A percentile compares a stretch with the other conserved stretches of the same genome.
Conservation (phyloP, 2,113 vertebrate species). For the Eulacestoma nigropectus region DNA sequence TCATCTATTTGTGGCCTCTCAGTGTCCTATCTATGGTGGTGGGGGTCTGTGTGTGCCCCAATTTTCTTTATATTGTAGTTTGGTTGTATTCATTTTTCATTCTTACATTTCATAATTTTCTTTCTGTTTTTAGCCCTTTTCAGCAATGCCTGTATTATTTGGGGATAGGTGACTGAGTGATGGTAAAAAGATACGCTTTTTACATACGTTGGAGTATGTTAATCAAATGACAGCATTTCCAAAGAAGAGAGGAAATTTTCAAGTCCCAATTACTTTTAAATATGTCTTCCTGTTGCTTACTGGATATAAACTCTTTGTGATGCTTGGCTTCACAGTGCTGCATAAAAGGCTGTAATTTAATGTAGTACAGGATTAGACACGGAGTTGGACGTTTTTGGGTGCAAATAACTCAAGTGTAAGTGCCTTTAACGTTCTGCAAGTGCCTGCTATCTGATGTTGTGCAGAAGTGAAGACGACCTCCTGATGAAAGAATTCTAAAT, state of each 20-base stretch:
- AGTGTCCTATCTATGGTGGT: neutral
- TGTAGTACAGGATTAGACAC: neutral
- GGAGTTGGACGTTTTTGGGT: neutral
- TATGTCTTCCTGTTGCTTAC: neutral
- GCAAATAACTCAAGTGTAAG: neutral
- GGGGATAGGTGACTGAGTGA: neutral
- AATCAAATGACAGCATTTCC: neutral
- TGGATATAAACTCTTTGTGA: neutral
- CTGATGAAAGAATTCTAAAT: neutral
- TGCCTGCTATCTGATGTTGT: neutral
- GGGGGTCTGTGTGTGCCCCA: no score
- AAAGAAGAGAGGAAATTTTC: neutral
- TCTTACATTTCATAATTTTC: neutral
- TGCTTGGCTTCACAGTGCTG: neutral
- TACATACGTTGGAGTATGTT: neutral
- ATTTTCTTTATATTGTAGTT: neutral
- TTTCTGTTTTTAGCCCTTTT: neutral
- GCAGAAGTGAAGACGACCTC: neutral
- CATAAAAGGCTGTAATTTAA: neutral
- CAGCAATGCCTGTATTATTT: neutral
- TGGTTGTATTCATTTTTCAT: neutral
- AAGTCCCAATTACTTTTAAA: neutral
- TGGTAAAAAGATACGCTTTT: neutral
- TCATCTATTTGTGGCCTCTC: neutral
- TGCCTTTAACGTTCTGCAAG: neutral